Evolutionary conservation across 2,113 vertebrate species (phyloP), one percentile per base, ranked within the genome.

Genomic region (Phrynocephalus versicolor): DNA sequence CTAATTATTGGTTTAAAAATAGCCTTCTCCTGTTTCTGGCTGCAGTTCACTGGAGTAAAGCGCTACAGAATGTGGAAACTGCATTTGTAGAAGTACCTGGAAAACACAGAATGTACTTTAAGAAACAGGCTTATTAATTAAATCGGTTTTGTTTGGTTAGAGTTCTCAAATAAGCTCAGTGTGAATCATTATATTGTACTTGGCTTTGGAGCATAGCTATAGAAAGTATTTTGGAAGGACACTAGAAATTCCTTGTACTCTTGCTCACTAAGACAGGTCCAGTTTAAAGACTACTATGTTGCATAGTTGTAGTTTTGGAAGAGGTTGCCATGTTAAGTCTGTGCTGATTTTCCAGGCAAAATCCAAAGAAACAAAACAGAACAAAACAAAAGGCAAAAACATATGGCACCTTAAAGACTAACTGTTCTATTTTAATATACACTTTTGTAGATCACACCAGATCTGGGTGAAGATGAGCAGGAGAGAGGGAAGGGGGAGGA

Each of bases 1-100:
- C 41, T 72, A 35, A 74, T 86, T 64, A 81, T 41, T 86, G 21
- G 57, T 55, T 81, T 81, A 30, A 85, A 85, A 73, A 37, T 70
- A 81, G 69, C 14, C 69, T 81, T 37, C 69, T 37, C 71, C 72
- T 14, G 23, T 86, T 74, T 51, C 84, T 86, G 58, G 2, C 60
- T 55, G 19, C 30, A 62, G 18, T 45, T 83, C 9, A 83, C 57
- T 74, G 19, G 18, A 70, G 35, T 62, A 58, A 74, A 74, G 23
- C 62, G 37, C 16, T 41, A 62, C 8, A 21, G 21, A 45, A 6
- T 30, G 45, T 74, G 19, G 18, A 74, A n/a, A 21, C 27, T 21
- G 25, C 10, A 64, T 83, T 75, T 39, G 75, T 64, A 2, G 3
- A 41, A 64, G 21, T 6, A 45, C 6, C 37, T 65, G 33, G 60